Evolutionary conservation across 2,888 invertebrate species (phyloP).

Genomic region (Ichneumon xanthorius): DNA sequence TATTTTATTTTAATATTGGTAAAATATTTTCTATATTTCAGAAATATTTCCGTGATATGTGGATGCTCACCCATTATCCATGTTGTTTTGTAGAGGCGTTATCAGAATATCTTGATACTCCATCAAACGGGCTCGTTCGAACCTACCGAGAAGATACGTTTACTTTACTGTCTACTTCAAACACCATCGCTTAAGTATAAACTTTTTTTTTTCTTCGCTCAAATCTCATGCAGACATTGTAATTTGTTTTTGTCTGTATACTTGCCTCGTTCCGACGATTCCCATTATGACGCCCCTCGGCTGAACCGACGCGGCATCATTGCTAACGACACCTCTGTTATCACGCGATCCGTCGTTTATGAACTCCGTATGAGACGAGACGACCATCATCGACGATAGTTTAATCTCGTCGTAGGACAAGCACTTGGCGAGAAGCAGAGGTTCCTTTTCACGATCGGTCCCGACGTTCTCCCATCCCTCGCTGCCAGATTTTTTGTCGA

Average conservation of each 20-base stretch:
- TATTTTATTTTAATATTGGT: too few relatives aligned
- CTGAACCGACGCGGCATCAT: slow-evolving; percentile 85
- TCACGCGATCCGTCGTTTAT: slow-evolving; percentile 87
- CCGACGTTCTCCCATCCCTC: slow-evolving; percentile 88
- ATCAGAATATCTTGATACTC: slow-evolving; percentile 88
- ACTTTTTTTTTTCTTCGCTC: neutral
- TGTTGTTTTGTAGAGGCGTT: slow-evolving; percentile 86
- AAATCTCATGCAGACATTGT: neutral
- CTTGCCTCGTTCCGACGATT: slow-evolving; percentile 82
- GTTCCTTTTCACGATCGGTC: slow-evolving; percentile 86
- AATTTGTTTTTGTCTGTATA: slow-evolving; percentile 6
- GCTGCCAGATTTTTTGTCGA: slow-evolving; percentile 84
- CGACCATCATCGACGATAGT: slow-evolving; percentile 87
- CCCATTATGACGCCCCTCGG: slow-evolving; percentile 86
- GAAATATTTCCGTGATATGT: too few relatives aligned
- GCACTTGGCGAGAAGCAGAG: slow-evolving; percentile 86
- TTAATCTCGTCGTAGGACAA: slow-evolving; percentile 89
- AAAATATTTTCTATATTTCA: too few relatives aligned
- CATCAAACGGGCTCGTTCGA: slow-evolving; percentile 86
- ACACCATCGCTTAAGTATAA: neutral
- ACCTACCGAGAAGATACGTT: slow-evolving; percentile 77
- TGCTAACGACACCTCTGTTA: slow-evolving; percentile 85
- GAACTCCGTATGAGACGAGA: slow-evolving; percentile 87
- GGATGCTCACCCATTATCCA: slow-evolving; percentile 85
- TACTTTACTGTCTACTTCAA: neutral